Evolutionary conservation across 2,797 vertebrate species (phyloP), one percentile per base, ranked within the genome.

Genomic region (Xenentodon cancila): DNA sequence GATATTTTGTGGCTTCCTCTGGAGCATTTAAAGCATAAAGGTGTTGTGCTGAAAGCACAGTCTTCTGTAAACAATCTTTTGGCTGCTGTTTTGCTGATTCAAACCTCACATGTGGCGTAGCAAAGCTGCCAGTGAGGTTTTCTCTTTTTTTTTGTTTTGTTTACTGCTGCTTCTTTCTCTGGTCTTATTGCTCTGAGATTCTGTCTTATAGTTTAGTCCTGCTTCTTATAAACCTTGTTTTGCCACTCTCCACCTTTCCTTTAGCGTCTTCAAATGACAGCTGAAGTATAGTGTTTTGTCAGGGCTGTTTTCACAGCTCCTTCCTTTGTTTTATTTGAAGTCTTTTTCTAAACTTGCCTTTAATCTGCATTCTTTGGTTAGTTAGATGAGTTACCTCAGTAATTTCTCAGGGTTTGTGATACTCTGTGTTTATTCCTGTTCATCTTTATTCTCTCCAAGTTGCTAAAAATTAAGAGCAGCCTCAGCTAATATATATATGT

Each of bases 1-100:
- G 57, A 59, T 80, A 45, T 51, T 68, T 47, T 69, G 46, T 1
- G 1, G 30, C 57, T 80, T 84, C 49, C 81, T 84, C 75, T 16
- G 6, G 78, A 77, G 74, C 70, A 62, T 85, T 77, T 69, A 53
- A 73, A 78, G 72, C 63, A 74, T 77, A 55, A 66, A 72, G 75
- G 68, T 72, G 53, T 48, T 78, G 57, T 48, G 58, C 61, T 16
- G n/a, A 54, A 56, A 80, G 63, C 53, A 51, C 58, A 67, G 60
- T 47, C 53, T 82, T 72, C 75, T 8, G 25, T 71, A 72, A 82
- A 75, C 74, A 82, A 60, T 79, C 64, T 80, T n/a, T 18, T 59
- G 61, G 60, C 64, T 65, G 50, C 17, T 57, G 62, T 60, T 75
- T 61, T 8, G 45, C 64, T 60, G 64, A 73, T 70, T 75, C 46